phyloP scores from a whole-genome alignment of 2,888 invertebrate genomes.

The Ceramica pisi region DNA sequence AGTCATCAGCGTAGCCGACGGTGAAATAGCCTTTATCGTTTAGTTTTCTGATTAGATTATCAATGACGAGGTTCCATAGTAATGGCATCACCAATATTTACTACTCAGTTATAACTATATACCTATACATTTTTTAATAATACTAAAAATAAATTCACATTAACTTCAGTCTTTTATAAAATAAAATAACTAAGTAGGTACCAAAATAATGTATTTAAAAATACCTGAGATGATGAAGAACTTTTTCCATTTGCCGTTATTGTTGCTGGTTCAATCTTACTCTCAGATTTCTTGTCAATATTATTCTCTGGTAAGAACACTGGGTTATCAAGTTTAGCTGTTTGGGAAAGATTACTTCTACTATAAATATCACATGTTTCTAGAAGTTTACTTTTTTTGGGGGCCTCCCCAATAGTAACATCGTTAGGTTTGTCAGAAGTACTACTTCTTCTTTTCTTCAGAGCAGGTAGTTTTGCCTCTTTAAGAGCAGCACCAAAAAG shows the following conservation, averaged over 20 bases:
- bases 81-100: too few relatives aligned
- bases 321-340: slow-evolving; percentile 78
- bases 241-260: slow-evolving; percentile 85
- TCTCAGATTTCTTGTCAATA: slow-evolving; percentile 82
- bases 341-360: slow-evolving; percentile 79
- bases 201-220: not conserved
- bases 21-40: too few relatives aligned
- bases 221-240: slow-evolving; percentile 77
- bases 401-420: slow-evolving; percentile 77
- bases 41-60: too few relatives aligned
- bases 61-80: too few relatives aligned
- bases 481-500: slow-evolving; percentile 79
- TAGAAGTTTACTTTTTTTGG: slow-evolving; percentile 83
- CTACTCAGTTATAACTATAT: too few relatives aligned
- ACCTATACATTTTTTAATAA: too few relatives aligned
- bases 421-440: slow-evolving; percentile 88
- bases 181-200: not conserved
- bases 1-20: too few relatives aligned
- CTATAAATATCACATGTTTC: slow-evolving; percentile 85
- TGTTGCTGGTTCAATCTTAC: slow-evolving; percentile 74
- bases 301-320: slow-evolving; percentile 79
- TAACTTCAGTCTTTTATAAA: not conserved
- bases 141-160: not conserved
- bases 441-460: slow-evolving; percentile 87
- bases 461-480: slow-evolving; percentile 82